Base-by-base conservation (phyloP, 2,797 vertebrate genomes). In the Molossus alvarezi region DNA sequence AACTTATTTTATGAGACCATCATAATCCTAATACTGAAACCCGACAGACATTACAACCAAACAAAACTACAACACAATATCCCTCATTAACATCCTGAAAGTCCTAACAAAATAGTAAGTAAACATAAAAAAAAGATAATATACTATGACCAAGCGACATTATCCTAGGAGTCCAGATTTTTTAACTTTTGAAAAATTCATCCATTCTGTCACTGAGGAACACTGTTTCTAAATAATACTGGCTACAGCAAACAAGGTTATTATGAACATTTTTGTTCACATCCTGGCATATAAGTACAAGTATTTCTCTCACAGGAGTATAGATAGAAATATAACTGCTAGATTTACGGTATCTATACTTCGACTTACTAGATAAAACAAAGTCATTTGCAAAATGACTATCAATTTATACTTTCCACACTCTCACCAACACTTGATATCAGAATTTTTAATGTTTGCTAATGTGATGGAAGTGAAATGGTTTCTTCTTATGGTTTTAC, bases 151-250 rank as follows among this genome's bases (percentile, higher is more conserved):
- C 37, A 93, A 55, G 17, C 58, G 60, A 72, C n/a, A 21, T 92
- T 94, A 92, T 83, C 55, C 18, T 64, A 85, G 29, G 64, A 91
- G 95, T 20, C n/a, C 82, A 94, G 9, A 77, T 80, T 60, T 58
- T 88, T 71, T 81, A 82, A 77, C 81, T 90, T 94, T 71, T 15
- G 60, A 90, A 96, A 96, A 55, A 21, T 62, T 91, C 67, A 94
- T 48, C 13, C 51, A 65, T 80, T 73, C 33, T 87, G 88, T 48
- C 51, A 79, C 25, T 65, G 13, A 90, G 29, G 15, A 18, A 84
- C 53, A 95, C 64, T 58, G 62, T 82, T 86, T 88, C 69, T 72
- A 72, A 85, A 90, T 62, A 75, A 90, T 62, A 75, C 60, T 88
- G 25, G 37, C 65, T 94, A 86, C 29, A 87, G 6, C 53, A 95